Conservation (phyloP, 2,888 invertebrate genomes). For the Crocallis elinguaria region DNA sequence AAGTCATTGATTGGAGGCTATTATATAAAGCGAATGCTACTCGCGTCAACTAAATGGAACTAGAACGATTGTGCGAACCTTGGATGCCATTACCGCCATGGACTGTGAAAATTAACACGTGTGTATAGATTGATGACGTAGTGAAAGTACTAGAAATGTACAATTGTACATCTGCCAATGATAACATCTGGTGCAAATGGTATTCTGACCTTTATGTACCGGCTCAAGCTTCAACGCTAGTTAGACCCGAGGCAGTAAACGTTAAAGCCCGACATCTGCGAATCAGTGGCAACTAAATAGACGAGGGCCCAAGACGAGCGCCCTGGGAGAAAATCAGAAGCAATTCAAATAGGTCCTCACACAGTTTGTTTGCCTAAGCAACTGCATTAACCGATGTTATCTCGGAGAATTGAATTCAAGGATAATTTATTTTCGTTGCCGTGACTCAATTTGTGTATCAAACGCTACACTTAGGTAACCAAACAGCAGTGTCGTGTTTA, state of each 20-base stretch:
- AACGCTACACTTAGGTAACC: conserved; percentile 19
- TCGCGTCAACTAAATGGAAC: conserved; percentile 12
- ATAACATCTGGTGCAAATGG: conserved; percentile 22
- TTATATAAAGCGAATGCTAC: conserved; percentile 17
- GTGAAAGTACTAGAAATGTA: conserved; percentile 28
- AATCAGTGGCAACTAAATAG: conserved; percentile 23
- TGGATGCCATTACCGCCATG: conserved; percentile 55
- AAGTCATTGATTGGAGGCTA: conserved; percentile 24
- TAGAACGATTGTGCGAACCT: conserved; percentile 44
- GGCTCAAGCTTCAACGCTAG: conserved; percentile 7
- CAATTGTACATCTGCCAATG: conserved; percentile 22
- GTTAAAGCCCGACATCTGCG: conserved; percentile 24
- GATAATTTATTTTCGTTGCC: conserved; percentile 39
- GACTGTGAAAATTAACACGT: conserved; percentile 67
- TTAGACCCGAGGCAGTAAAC: conserved; percentile 10
- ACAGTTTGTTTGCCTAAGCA: conserved; percentile 24
- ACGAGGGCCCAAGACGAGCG: conserved; percentile 21
- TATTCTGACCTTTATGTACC: too few species aligned
- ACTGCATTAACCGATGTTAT: conserved; percentile 29
- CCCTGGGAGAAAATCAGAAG: conserved; percentile 33
- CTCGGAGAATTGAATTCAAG: conserved; percentile 42
- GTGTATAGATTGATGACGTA: conserved; percentile 44
- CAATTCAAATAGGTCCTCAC: conserved; percentile 24
- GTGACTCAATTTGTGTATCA: conserved; percentile 31
- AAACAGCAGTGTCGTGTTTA: conserved; percentile 22